Conservation (phyloP, 35 echinoderm and acorn worm genomes). For the Anneissia japonica region DNA sequence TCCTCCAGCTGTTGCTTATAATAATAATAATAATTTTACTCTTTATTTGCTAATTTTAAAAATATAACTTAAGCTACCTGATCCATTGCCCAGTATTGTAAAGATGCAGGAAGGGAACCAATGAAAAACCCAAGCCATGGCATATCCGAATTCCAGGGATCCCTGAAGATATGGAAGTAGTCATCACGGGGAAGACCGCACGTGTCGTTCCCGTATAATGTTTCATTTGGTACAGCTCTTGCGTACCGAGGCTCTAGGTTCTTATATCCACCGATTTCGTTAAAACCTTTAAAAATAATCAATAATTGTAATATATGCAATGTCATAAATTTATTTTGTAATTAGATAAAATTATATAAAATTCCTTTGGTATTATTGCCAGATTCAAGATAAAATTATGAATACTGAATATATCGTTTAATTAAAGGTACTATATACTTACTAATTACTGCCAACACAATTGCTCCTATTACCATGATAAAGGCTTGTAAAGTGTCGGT, state of each 20-base stretch:
- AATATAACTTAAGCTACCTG: neutral
- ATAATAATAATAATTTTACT: too few relatives aligned
- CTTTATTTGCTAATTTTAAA: neutral
- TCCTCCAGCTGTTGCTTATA: too few relatives aligned
- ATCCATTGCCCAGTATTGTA: conserved; percentile 1
- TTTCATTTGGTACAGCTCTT: neutral
- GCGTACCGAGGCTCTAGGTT: neutral
- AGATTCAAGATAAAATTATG: neutral
- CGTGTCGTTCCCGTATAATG: neutral
- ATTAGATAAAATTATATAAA: neutral
- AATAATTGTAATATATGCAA: neutral
- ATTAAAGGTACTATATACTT: neutral
- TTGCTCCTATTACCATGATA: neutral
- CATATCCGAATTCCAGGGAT: conserved; percentile 12
- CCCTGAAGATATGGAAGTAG: neutral
- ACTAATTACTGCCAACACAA: neutral
- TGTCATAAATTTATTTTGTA: neutral
- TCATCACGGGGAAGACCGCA: conserved; percentile 11
- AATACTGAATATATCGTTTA: neutral
- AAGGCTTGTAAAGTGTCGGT: neutral
- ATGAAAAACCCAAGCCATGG: conserved; percentile 1
- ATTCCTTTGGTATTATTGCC: neutral
- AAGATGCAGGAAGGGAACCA: neutral
- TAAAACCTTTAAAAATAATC: neutral
- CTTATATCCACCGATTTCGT: conserved; percentile 4